Percentiles rank a stretch among this genome's conserved stretches.
phyloP scores from a whole-genome alignment of 1,140 invertebrate genomes.

The Drosophila nigromelanica region DNA sequence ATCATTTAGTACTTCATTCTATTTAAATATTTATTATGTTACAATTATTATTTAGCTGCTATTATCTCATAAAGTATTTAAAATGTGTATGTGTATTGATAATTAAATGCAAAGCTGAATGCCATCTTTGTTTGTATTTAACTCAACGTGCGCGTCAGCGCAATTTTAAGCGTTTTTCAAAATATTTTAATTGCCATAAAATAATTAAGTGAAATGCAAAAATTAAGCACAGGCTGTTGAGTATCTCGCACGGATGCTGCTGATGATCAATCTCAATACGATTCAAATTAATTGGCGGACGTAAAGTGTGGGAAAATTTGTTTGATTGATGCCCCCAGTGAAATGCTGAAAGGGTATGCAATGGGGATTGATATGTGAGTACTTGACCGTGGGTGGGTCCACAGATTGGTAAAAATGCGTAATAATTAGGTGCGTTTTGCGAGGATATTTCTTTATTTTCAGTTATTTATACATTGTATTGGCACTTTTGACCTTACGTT shows the following conservation, averaged over 20 bases:
- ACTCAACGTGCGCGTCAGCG: slow-evolving; percentile 46
- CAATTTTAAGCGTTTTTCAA: slow-evolving; percentile 9
- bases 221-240: slow-evolving; percentile 5
- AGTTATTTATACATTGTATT: slow-evolving; percentile 73
- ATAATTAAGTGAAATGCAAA: slow-evolving; percentile 8
- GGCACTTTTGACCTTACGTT: slow-evolving; percentile 69
- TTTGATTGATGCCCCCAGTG: slow-evolving; percentile 60
- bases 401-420: slow-evolving; percentile 45
- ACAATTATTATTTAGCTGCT: not conserved
- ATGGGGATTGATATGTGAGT: not conserved
- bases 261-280: slow-evolving; percentile 66
- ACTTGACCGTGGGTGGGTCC: not conserved
- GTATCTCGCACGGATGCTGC: slow-evolving; percentile 2
- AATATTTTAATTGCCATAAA: slow-evolving; percentile 62
- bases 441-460: slow-evolving; percentile 48
- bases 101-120: too few species aligned
- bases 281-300: slow-evolving; percentile 63
- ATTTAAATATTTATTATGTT: too few species aligned
- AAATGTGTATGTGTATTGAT: too few species aligned
- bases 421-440: slow-evolving; percentile 57
- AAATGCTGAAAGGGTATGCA: not conserved
- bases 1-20: too few species aligned
- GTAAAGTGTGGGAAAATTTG: slow-evolving; percentile 33
- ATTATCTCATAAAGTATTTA: too few species aligned
- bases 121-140: slow-evolving; percentile 29